Evolutionary conservation across 1,140 invertebrate species (phyloP), one percentile per base, ranked within the genome.

Genomic region (Drosophila nikananu): DNA sequence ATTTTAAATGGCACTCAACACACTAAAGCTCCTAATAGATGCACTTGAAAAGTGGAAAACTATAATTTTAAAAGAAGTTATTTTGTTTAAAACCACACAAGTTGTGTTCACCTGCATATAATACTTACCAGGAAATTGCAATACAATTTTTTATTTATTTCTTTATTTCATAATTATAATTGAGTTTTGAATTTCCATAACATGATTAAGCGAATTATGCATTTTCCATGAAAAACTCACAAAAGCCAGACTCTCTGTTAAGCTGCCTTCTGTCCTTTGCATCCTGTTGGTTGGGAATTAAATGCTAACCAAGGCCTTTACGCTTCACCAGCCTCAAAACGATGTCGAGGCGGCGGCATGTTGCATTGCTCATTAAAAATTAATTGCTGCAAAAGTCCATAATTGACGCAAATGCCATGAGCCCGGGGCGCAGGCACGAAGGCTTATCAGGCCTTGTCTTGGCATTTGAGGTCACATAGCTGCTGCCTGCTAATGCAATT

Each of bases 401-500:
- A 87, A 79, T 81, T 79, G 77, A 72, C 52, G 67, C 42, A 71
- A 86, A 87, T 68, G 83, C 76, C 66, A 73, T 15, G 54, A 54
- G 27, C 0, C n/a, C 46, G 27, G 30, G 25, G 46, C 17, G 60
- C 63, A 60, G 48, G 72, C 61, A 23, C 35, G 51, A 32, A 42
- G 71, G 82, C 79, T 87, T 80, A 86, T 86, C 83, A 77, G 42
- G 51, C 64, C 78, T 74, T 64, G 68, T 83, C 84, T 81, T 71
- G 60, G 67, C 49, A 66, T 86, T 86, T 72, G 49, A 67, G 73
- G 74, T 61, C 68, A 66, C 61, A 61, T 77, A 30, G 42, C 65
- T 71, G 75, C n/a, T 70, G 76, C 23, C 63, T 61, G 55, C 32
- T 89, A 87, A 84, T 90, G 84, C 84, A 87, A 87, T 87, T 87